Base-by-base conservation (phyloP, 2,113 vertebrate species). In the Lipophrys pholis region DNA sequence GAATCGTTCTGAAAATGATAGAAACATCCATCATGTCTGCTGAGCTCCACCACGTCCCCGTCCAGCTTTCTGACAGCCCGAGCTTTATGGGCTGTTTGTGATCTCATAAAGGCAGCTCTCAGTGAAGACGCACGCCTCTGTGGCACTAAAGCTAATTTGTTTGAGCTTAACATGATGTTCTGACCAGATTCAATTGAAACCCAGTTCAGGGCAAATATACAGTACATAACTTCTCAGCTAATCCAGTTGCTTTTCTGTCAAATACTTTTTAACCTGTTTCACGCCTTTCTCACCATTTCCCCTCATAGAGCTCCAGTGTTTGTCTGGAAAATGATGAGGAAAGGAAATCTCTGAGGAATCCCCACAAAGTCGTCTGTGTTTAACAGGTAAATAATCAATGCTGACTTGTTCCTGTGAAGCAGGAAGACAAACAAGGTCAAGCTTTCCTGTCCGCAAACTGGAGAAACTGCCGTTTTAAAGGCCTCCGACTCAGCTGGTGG, bases 341-440 rank as follows among this genome's bases (percentile, higher is more conserved):
- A 30, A 36, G 74, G 42, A 80, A 84, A 58, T 56, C 83, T 79
- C 81, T 0, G 0, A 53, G 83, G 80, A 77, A 57, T 74, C 58
- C 51, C 75, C 2, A 71, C 81, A 82, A 78, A 84, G 85, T 70
- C 81, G 51, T 67, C 80, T 62, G 76, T 82, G 80, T 81, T 76
- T 56, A 69, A 78, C 87, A 78, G 87, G 85, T 89, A 91, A 89
- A 92, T 82, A 90, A 91, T 84, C 87, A 87, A 83, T 66, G 78
- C 80, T 6, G 80, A 81, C 79, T 70, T 70, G 79, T 88, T 86
- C 84, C 89, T 80, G 91, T 79, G 82, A 69, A 78, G 79, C 84
- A 89, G 88, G 89, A 92, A 90, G 86, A 83, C 85, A 88, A 90
- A 90, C 83, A 87, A 83, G 59, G 81, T 71, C 15, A 35, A 69